Base-by-base conservation (phyloP, 2,888 invertebrate species). In the Ectropis crepuscularia region DNA sequence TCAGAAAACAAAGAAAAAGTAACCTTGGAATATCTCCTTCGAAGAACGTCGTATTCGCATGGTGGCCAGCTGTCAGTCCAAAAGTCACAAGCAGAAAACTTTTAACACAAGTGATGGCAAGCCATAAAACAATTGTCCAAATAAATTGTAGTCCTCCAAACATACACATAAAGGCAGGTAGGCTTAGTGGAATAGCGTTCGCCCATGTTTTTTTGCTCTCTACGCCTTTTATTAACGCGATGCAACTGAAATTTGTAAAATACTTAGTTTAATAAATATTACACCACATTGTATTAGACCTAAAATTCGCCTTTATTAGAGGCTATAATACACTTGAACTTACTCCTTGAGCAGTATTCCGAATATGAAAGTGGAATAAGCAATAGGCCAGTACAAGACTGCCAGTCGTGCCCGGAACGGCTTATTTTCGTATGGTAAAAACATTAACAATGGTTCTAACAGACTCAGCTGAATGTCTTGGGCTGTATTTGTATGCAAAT, bases 21-120 rank as follows among this genome's bases (percentile, higher is more conserved):
- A 88, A 95, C 95, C 95, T 94, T 10, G 95, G 93, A 37, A 94
- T 83, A 83, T 97, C 97, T 7, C 97, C 97, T 76, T 97, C 97
- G 76, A 97, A 97, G 83, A 96, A 96, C 63, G 96, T 95, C 41
- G 94, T 94, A 0, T 97, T 96, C 75, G 96, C 95, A 78, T 97
- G 97, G 87, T 97, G 97, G 0, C 96, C 97, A 5, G 96, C 97
- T 68, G 95, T 96, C 45, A 97, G 73, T 0, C 96, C 97, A 64
- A 95, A 94, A 0, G 94, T 63, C 5, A 90, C 89, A 75, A 97
- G 96, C 9, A 94, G 77, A 65, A 95, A 94, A 71, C 96, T 95
- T 0, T 89, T 87, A 0, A 90, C 72, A 16, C 93, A 50, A 6
- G 94, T 70, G 0, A 94, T 90, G 0, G 89, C 75, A 0, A 95